Conservation (phyloP, 2,888 invertebrate genomes). For the Panopea generosa region DNA sequence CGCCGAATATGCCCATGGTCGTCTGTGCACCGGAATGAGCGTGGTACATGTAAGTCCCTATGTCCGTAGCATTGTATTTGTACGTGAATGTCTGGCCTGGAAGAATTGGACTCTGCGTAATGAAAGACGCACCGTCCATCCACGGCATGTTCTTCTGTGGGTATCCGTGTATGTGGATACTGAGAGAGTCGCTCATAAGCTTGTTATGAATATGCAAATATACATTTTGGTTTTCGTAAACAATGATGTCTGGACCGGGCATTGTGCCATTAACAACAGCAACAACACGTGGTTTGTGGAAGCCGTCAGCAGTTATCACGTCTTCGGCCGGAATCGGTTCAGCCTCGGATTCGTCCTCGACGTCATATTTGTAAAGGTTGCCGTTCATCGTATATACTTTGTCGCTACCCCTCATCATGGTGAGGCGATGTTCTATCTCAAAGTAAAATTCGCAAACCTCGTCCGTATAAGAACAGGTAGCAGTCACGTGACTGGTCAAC, state of each 20-base stretch:
- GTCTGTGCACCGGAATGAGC: constrained; percentile 73
- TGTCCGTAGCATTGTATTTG: constrained; percentile 68
- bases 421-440: constrained; percentile 58
- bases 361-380: constrained; percentile 68
- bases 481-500: no score
- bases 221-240: constrained; percentile 75
- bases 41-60: constrained; percentile 77
- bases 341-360: constrained; percentile 52
- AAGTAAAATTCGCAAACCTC: constrained; percentile 64
- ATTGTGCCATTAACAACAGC: constrained; percentile 74
- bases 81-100: constrained; percentile 78
- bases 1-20: constrained; percentile 78
- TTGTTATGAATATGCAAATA: constrained; percentile 75
- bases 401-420: constrained; percentile 67
- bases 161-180: constrained; percentile 82
- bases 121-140: constrained; percentile 78
- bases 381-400: constrained; percentile 63
- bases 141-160: constrained; percentile 73
- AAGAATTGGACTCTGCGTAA: constrained; percentile 80
- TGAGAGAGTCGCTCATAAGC: constrained; percentile 65
- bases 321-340: constrained; percentile 62
- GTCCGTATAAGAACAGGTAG: constrained; percentile 43
- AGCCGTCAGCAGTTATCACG: constrained; percentile 77
- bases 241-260: constrained; percentile 78
- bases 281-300: constrained; percentile 63